Base-by-base conservation (phyloP, 2,113 vertebrate genomes). In the Carlito syrichta region DNA sequence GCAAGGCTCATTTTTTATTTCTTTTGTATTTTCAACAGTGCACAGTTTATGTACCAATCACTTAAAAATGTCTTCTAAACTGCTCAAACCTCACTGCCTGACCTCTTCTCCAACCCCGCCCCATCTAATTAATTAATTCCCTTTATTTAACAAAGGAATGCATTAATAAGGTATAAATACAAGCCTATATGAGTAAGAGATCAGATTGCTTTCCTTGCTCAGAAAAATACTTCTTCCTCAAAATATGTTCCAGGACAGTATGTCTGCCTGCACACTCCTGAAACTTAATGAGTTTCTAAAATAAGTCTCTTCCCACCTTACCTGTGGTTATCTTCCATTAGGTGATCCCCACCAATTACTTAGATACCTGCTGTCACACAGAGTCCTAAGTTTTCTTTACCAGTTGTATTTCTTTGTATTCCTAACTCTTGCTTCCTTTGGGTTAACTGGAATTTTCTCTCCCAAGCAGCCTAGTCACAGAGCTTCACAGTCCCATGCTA, bases 11-110 rank as follows among this genome's bases (percentile, higher is more conserved):
- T 50, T 73, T 96, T 89, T 73, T 4, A 11, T 73, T 91, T 73
- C n/a, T 74, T 85, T 77, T 92, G 4, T 92, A 71, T 92, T 89
- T 93, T 35, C 48, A 81, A 11, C 7, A 81, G 45, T 60, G 1
- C 20, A 87, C 8, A 71, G n/a, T 8, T 3, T 54, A 74, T 77
- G 2, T 50, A 85, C 58, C 19, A 48, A 69, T 87, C n/a, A 45
- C 23, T 77, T 73, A 22, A 83, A 82, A 81, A 77, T 91, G 48
- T 68, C 82, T 86, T 94, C 45, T 88, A 66, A 91, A 92, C n/a
- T 62, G 38, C 56, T 68, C 60, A 85, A 56, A 76, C 12, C 43
- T 20, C 78, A 63, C 32, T 88, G 58, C 10, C 58, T 63, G 43
- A 63, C 40, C 35, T 96, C n/a, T 48, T 45, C 35, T 73, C 38